These are phyloP conservation scores for Psophia crepitans DNA, from an alignment of 2,113 vertebrate species.

Conservation along the genomic window DNA sequence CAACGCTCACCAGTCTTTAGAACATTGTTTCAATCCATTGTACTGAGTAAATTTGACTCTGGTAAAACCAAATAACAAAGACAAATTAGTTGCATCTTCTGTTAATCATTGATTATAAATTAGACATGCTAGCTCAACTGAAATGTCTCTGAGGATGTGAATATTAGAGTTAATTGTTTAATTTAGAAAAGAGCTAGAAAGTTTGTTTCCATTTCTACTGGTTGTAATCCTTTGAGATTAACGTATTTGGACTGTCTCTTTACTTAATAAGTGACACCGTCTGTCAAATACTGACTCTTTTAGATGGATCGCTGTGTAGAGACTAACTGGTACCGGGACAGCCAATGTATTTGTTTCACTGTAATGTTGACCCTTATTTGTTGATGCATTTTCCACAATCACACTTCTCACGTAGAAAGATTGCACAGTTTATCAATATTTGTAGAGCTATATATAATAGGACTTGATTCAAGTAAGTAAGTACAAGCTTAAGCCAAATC, in stretches of 20 bases:
- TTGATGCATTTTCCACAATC: constrained; percentile 28
- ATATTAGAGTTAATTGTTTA: constrained; percentile 62
- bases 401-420: constrained; percentile 2
- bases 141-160: constrained; percentile 42
- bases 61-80: constrained; percentile 52
- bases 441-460: neutral
- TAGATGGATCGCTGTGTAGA: neutral
- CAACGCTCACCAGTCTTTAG: constrained; percentile 29
- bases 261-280: constrained; percentile 22
- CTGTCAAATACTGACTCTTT: constrained; percentile 24
- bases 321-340: constrained; percentile 41
- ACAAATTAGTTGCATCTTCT: constrained; percentile 61
- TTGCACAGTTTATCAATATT: constrained; percentile 23
- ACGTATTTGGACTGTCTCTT: constrained; percentile 43
- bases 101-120: constrained; percentile 71
- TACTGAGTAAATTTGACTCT: constrained; percentile 57
- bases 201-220: constrained; percentile 20
- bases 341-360: constrained; percentile 35
- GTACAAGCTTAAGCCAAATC: neutral
- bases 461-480: neutral
- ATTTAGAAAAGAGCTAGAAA: constrained; percentile 52
- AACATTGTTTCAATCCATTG: constrained; percentile 55
- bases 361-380: constrained; percentile 33
- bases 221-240: constrained; percentile 23
- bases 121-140: constrained; percentile 51